These are phyloP conservation scores for Brachionichthys hirsutus DNA, from an alignment of 2,113 vertebrate genomes.

Conservation along the genomic window DNA sequence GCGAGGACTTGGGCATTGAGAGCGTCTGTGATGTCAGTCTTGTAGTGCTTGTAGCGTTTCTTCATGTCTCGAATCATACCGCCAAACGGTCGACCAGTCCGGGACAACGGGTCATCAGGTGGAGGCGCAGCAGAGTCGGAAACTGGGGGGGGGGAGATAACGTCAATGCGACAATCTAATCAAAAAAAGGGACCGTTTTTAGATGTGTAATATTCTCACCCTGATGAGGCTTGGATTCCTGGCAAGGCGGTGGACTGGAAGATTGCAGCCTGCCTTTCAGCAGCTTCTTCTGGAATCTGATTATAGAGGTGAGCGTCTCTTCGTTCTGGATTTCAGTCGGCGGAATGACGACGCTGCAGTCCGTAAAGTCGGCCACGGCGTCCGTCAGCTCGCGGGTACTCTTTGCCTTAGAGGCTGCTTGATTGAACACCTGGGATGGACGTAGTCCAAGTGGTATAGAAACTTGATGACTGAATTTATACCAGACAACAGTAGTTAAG, in stretches of 20 bases:
- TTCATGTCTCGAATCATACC: slow-evolving; percentile 86
- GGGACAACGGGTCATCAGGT: slow-evolving; percentile 83
- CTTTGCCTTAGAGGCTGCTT: slow-evolving; percentile 79
- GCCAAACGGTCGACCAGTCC: slow-evolving; percentile 85
- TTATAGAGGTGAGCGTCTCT: slow-evolving; percentile 79
- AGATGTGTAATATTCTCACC: slow-evolving; percentile 29
- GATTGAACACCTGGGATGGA: slow-evolving; percentile 84
- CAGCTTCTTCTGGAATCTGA: slow-evolving; percentile 86
- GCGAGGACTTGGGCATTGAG: slow-evolving; percentile 87
- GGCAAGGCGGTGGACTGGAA: slow-evolving; percentile 17
- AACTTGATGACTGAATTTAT: too few species aligned
- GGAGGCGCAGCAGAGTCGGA: slow-evolving; percentile 38
- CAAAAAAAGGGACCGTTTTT: not conserved
- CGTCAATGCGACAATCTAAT: too few species aligned
- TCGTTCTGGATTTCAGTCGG: slow-evolving; percentile 81
- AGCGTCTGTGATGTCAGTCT: slow-evolving; percentile 90
- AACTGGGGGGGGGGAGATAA: slow-evolving; percentile 23
- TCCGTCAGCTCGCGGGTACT: slow-evolving; percentile 70
- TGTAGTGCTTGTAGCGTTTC: slow-evolving; percentile 87
- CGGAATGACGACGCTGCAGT: slow-evolving; percentile 89
- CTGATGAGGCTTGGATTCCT: slow-evolving; percentile 56
- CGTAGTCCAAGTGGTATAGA: not conserved
- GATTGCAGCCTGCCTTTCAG: slow-evolving; percentile 78
- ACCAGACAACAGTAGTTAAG: too few species aligned
- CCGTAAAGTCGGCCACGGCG: slow-evolving; percentile 83